Evolutionary conservation across 2,113 vertebrate species (phyloP).

Genomic region (Syngnathus floridae): DNA sequence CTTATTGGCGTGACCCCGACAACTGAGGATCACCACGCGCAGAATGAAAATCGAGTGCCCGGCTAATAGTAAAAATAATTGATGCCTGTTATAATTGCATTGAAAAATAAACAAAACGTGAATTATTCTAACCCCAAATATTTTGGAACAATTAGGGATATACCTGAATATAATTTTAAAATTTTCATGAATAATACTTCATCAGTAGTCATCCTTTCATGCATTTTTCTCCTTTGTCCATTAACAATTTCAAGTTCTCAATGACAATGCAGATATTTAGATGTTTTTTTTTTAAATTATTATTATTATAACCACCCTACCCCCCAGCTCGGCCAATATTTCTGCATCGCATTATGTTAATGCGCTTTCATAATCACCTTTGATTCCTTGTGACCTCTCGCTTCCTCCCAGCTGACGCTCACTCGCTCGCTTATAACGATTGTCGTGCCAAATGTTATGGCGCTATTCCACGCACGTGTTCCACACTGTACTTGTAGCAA

Average conservation of each 20-base stretch:
- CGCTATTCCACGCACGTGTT: slow-evolving; percentile 11
- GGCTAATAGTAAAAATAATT: no score
- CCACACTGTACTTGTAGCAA: slow-evolving; percentile 48
- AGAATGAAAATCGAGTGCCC: no score
- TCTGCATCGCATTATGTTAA: slow-evolving; percentile 63
- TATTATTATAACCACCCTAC: not conserved
- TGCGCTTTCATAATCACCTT: slow-evolving; percentile 65
- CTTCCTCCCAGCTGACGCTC: slow-evolving; percentile 54
- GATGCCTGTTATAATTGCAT: no score
- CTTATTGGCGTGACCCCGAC: no score
- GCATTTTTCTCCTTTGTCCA: not conserved
- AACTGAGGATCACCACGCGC: no score
- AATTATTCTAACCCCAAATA: no score
- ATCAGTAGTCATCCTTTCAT: no score
- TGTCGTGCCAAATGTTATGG: slow-evolving; percentile 69
- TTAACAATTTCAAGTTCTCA: not conserved
- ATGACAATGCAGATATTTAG: not conserved
- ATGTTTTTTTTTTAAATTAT: not conserved
- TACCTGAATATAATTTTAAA: no score
- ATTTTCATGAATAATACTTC: no score
- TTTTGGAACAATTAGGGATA: no score
- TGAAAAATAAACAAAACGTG: no score
- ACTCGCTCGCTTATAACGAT: slow-evolving; percentile 58
- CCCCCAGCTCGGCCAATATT: slow-evolving; percentile 13
- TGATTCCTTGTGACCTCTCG: slow-evolving; percentile 65